Base-by-base conservation (phyloP, 2,113 vertebrate species). In the Coreoperca whiteheadi region DNA sequence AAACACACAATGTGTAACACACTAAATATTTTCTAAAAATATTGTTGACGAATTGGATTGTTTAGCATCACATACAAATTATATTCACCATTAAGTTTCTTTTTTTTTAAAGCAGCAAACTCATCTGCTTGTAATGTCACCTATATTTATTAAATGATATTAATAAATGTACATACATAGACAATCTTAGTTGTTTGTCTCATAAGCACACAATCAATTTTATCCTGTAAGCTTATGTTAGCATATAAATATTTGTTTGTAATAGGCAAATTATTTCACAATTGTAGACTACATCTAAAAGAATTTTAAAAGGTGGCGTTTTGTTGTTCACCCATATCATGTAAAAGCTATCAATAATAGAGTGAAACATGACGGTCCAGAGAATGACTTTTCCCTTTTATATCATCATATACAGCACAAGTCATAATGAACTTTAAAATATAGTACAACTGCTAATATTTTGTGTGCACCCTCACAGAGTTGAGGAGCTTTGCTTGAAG, bases 401-500 rank as follows among this genome's bases (percentile, higher is more conserved):
- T 30, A 28, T 81, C 23, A 39, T 79, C 72, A 73, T 37, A 54
- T 77, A 77, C 66, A 85, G 46, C 68, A 73, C 66, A 79, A 48
- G n/a, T 82, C 54, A 50, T 70, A n/a, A 80, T 50, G 54, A 87
- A 81, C 50, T n/a, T 74, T 48, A 74, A 66, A 59, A 71, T 72
- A 84, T 76, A 54, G 50, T 77, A 82, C 75, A 86, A 56, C 48
- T 57, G 12, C 53, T 7, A 69, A 60, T 30, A 34, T 37, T 50
- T 32, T 50, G 54, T 8, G 18, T 46, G 18, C 71, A 5, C 20
- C 70, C 64, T 96, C 96, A 99, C 94, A 99, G 96, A 61, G 98
- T 99, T n/a, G 98, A 99, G 0, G 97, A 98, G 91, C 96, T 99
- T 91, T 99, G 98, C 85, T 97, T 99, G 70, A 95, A 98, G 95